These are phyloP conservation scores for Drosophila phalerata DNA, from an alignment of 2,888 invertebrate species.

Conservation along the genomic window DNA sequence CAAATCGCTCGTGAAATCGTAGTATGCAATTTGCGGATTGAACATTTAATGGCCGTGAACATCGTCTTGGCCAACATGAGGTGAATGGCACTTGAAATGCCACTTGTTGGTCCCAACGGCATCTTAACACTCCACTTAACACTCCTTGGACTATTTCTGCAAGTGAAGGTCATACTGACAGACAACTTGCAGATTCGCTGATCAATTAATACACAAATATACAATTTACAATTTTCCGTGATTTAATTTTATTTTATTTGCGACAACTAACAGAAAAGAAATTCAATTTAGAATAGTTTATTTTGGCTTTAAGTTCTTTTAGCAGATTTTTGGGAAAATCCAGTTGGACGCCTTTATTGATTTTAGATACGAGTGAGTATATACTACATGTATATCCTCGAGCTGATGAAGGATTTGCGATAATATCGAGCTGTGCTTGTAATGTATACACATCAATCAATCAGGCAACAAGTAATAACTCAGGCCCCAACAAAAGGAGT, in stretches of 20 bases:
- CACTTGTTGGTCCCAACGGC: slow-evolving; percentile 49
- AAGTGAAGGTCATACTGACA: slow-evolving; percentile 23
- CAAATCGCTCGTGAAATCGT: slow-evolving; percentile 72
- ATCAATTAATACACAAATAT: slow-evolving; percentile 3
- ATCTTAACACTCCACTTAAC: slow-evolving; percentile 50
- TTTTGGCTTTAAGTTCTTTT: neutral
- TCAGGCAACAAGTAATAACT: slow-evolving; percentile 78
- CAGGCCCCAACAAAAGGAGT: slow-evolving; percentile 66
- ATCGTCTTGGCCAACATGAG: slow-evolving; percentile 34
- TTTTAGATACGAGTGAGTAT: slow-evolving; percentile 24
- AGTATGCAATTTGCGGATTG: slow-evolving; percentile 46
- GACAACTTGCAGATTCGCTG: slow-evolving; percentile 16
- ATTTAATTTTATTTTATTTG: neutral
- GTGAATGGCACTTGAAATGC: slow-evolving; percentile 48
- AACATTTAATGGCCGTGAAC: slow-evolving; percentile 30
- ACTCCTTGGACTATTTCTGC: neutral
- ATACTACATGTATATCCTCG: slow-evolving; percentile 14
- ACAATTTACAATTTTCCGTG: slow-evolving; percentile 16
- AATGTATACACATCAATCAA: slow-evolving; percentile 72
- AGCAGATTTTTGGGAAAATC: slow-evolving; percentile 1
- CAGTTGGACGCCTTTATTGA: slow-evolving; percentile 31
- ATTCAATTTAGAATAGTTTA: neutral
- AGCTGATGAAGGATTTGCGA: slow-evolving; percentile 43
- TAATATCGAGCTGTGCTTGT: slow-evolving; percentile 44
- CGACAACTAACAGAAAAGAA: neutral